Percentiles rank a stretch among this genome's conserved stretches.
Evolutionary conservation across 1,140 invertebrate genomes (phyloP).

Genomic region (Bombyx mori): DNA sequence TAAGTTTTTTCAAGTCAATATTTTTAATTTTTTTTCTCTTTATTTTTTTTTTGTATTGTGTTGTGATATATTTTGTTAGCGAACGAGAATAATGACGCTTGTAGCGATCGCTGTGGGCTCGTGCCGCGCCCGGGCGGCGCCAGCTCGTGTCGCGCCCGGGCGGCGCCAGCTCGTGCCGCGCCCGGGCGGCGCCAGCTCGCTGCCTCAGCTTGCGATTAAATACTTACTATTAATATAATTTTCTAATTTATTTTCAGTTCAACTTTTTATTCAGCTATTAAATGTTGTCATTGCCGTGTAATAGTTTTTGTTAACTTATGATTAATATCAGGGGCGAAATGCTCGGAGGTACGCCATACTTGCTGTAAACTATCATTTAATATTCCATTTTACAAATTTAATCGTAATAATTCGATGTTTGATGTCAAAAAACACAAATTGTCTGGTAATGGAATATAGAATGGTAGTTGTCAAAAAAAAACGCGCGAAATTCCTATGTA

Average conservation of each 20-base stretch:
- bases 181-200: too few relatives aligned
- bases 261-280: too few relatives aligned
- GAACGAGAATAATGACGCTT: conserved; percentile 1
- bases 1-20: conserved; percentile 45
- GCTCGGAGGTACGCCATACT: too few relatives aligned
- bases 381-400: conserved; percentile 1
- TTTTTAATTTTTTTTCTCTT: conserved; percentile 31
- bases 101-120: not conserved
- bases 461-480: not conserved
- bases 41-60: conserved; percentile 46
- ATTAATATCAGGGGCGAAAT: too few relatives aligned
- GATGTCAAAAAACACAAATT: not conserved
- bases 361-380: conserved; percentile 1
- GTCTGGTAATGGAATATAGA: conserved; percentile 8
- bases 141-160: too few relatives aligned
- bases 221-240: too few relatives aligned
- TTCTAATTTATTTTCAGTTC: too few relatives aligned
- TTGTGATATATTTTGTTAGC: conserved; percentile 33
- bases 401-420: not conserved
- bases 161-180: too few relatives aligned
- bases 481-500: conserved; percentile 14
- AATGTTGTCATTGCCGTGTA: too few relatives aligned
- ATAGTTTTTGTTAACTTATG: too few relatives aligned
- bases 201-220: too few relatives aligned
- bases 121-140: too few relatives aligned